These are phyloP conservation scores for Lordiphosa andalusiaca DNA, from an alignment of 2,888 invertebrate species.

Conservation along the genomic window DNA sequence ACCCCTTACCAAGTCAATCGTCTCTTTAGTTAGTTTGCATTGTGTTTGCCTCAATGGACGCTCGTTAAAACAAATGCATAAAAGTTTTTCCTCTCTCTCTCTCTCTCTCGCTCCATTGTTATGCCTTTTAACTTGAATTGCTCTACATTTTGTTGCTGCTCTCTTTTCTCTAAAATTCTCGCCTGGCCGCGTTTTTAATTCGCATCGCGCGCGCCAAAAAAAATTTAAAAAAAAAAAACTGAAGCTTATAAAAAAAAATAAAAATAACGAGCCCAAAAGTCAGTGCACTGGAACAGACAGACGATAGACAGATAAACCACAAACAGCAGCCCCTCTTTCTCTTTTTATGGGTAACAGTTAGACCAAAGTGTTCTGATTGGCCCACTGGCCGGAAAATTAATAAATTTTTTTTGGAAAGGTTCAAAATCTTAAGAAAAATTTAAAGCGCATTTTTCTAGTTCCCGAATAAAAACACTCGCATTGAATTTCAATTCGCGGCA, in stretches of 20 bases:
- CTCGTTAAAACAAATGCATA: conserved; percentile 57
- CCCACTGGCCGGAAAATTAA: conserved; percentile 1
- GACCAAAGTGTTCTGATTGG: conserved; percentile 31
- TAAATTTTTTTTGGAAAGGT: not conserved
- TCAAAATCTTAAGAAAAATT: not conserved
- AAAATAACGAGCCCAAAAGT: conserved; percentile 56
- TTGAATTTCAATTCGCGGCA: conserved; percentile 50
- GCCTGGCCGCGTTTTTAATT: conserved; percentile 54
- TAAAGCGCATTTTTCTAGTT: not conserved
- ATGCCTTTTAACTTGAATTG: conserved; percentile 38
- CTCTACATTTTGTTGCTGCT: conserved; percentile 22
- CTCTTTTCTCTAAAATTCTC: conserved; percentile 29
- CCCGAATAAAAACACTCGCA: conserved; percentile 25
- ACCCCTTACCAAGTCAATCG: conserved; percentile 49
- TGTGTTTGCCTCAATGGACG: conserved; percentile 46
- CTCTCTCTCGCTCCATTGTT: conserved; percentile 18
- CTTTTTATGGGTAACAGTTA: conserved; percentile 48
- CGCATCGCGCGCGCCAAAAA: conserved; percentile 59
- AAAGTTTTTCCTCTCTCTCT: conserved; percentile 42
- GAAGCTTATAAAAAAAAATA: conserved; percentile 24
- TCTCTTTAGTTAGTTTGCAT: conserved; percentile 16
- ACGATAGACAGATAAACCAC: conserved; percentile 17
- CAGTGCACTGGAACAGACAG: conserved; percentile 61
- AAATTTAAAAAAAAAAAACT: conserved; percentile 21
- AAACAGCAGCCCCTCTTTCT: conserved; percentile 15